A percentile compares a stretch with the other conserved stretches of the same genome.
Evolutionary conservation across 2,888 invertebrate species (phyloP).

Genomic region (Acutogordius australiensis): DNA sequence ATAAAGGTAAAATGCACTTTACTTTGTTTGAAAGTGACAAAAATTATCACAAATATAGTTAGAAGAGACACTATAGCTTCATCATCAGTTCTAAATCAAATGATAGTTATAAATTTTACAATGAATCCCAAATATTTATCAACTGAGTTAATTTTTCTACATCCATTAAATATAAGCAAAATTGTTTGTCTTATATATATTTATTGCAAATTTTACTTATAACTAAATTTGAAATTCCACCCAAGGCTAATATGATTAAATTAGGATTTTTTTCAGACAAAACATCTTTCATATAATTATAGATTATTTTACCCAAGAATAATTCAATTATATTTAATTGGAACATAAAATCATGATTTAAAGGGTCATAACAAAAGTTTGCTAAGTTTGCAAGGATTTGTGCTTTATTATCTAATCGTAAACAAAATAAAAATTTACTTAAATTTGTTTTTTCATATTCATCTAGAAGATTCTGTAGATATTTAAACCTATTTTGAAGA

Average conservation of each 20-base stretch:
- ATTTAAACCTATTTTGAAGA: background rate
- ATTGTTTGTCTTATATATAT: too few species aligned
- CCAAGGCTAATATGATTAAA: background rate
- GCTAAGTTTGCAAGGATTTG: constrained; percentile 7
- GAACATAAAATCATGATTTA: background rate
- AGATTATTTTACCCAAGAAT: constrained; percentile 4
- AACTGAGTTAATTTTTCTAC: too few species aligned
- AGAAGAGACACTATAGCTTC: background rate
- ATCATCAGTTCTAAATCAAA: background rate
- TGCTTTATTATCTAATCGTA: background rate
- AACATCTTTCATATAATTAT: background rate
- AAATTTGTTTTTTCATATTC: background rate
- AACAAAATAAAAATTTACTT: background rate
- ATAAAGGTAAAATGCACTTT: too few species aligned
- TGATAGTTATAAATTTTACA: background rate
- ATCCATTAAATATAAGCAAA: too few species aligned
- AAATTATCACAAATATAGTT: background rate
- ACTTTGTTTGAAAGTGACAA: background rate
- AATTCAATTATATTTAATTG: constrained; percentile 6
- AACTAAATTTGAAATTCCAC: background rate
- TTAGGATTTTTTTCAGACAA: background rate
- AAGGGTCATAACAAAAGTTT: constrained; percentile 7
- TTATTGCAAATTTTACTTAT: background rate
- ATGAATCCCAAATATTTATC: too few species aligned
- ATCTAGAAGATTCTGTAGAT: background rate